Conservation (phyloP, 2,888 invertebrate genomes). For the Volucella inanis region DNA sequence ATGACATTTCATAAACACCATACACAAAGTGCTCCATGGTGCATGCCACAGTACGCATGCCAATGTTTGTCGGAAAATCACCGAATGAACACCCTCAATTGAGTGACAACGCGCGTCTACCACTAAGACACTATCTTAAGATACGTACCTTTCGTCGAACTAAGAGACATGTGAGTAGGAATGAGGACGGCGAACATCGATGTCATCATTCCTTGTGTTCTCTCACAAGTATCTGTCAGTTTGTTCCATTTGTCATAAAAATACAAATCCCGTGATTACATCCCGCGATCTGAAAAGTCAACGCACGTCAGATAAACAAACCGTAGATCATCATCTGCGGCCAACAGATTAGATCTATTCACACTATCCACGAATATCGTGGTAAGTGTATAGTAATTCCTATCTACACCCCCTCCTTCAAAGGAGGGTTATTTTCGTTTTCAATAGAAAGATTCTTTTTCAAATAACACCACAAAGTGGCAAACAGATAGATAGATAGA, state of each 20-base stretch:
- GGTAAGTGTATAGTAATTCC: conserved; percentile 35
- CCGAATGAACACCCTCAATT: conserved; percentile 72
- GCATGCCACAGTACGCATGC: not conserved
- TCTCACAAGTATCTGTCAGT: conserved; percentile 66
- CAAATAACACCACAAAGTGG: conserved; percentile 59
- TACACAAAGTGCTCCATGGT: conserved; percentile 43
- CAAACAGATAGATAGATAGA: not conserved
- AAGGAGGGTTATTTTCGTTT: conserved; percentile 57
- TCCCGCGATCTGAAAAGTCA: conserved; percentile 55
- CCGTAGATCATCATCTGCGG: conserved; percentile 74
- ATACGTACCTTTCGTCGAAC: not conserved
- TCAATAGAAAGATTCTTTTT: conserved; percentile 63
- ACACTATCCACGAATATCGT: conserved; percentile 48
- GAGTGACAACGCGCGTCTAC: conserved; percentile 54
- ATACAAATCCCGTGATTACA: conserved; percentile 25
- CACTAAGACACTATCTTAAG: conserved; percentile 5
- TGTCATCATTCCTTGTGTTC: conserved; percentile 57
- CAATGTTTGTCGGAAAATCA: conserved; percentile 63
- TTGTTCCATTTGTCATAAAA: conserved; percentile 73
- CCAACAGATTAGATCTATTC: conserved; percentile 73
- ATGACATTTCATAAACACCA: conserved; percentile 74
- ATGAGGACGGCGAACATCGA: conserved; percentile 50
- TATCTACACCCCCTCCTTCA: conserved; percentile 20
- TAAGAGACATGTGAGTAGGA: not conserved
- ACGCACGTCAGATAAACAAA: conserved; percentile 75